Percentiles rank a stretch among this genome's conserved stretches.
Evolutionary conservation across 2,797 vertebrate genomes (phyloP).

Genomic region (Pseudopleuronectes americanus): DNA sequence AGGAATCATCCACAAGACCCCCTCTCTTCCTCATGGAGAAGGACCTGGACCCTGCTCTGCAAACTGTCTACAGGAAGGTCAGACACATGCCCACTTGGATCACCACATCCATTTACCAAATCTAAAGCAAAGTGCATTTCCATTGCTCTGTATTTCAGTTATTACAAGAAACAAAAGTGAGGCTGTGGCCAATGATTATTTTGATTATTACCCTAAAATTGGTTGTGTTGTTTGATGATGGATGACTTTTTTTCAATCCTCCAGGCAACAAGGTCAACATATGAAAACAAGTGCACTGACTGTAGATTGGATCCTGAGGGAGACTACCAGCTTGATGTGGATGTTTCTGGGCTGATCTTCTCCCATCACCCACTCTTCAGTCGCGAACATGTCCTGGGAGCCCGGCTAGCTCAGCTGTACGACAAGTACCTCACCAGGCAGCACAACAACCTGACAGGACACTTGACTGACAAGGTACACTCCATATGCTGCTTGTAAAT

Average conservation of each 20-base stretch:
- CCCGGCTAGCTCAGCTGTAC: constrained; percentile 90
- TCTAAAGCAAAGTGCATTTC: too few species aligned
- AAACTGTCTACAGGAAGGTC: constrained; percentile 91
- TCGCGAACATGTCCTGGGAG: constrained; percentile 92
- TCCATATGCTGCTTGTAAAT: too few species aligned
- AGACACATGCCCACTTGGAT: constrained; percentile 16
- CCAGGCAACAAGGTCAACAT: constrained; percentile 87
- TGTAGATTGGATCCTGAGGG: constrained; percentile 85
- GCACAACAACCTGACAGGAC: constrained; percentile 88
- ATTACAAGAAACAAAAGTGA: too few species aligned
- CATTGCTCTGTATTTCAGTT: too few species aligned
- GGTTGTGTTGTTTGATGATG: too few species aligned
- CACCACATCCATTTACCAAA: constrained; percentile 1
- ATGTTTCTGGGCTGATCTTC: constrained; percentile 93
- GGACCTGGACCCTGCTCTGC: constrained; percentile 84
- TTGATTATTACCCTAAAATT: too few species aligned
- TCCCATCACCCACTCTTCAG: constrained; percentile 97
- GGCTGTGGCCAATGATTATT: too few species aligned
- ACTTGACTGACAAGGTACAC: constrained; percentile 95
- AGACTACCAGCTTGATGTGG: constrained; percentile 94
- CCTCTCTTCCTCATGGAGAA: constrained; percentile 85
- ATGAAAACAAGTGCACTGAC: constrained; percentile 83
- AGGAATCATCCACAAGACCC: constrained; percentile 87
- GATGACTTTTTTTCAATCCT: constrained; percentile 2
- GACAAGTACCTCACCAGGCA: constrained; percentile 92